Evolutionary conservation across 64 coral and sea anemone species (phyloP).

Genomic region (Acropora yongei): DNA sequence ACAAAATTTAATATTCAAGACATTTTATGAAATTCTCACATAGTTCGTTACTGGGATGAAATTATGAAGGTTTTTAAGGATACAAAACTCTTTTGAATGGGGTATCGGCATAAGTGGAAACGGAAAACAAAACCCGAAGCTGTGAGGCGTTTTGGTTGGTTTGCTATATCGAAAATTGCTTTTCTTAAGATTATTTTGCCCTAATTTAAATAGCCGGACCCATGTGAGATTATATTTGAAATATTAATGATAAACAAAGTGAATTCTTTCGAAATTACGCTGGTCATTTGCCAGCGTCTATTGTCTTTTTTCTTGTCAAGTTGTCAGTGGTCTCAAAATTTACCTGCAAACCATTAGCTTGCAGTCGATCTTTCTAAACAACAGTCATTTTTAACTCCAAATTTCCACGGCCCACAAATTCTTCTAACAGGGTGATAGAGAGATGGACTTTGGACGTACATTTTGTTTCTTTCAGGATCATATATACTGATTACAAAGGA

Average conservation of each 20-base stretch:
- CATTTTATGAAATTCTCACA: no score
- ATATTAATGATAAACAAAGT: background rate
- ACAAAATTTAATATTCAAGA: no score
- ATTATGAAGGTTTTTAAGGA: no score
- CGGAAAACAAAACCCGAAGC: no score
- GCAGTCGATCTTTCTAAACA: background rate
- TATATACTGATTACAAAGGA: no score
- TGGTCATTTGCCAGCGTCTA: conserved; percentile 43
- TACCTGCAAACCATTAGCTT: background rate
- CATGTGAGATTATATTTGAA: background rate
- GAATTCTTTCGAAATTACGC: background rate
- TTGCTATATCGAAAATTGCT: background rate
- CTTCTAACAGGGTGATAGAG: background rate
- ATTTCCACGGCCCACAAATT: background rate
- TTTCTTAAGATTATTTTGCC: background rate
- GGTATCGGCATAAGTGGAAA: no score
- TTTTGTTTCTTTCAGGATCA: no score
- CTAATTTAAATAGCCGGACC: background rate
- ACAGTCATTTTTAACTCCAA: background rate
- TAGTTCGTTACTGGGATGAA: no score
- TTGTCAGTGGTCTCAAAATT: background rate
- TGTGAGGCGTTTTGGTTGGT: no score
- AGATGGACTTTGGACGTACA: background rate
- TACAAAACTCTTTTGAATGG: no score
- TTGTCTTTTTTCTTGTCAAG: conserved; percentile 22